These are phyloP conservation scores for Muntiacus muntjak DNA, from an alignment of 2,113 vertebrate species.

Conservation along the genomic window DNA sequence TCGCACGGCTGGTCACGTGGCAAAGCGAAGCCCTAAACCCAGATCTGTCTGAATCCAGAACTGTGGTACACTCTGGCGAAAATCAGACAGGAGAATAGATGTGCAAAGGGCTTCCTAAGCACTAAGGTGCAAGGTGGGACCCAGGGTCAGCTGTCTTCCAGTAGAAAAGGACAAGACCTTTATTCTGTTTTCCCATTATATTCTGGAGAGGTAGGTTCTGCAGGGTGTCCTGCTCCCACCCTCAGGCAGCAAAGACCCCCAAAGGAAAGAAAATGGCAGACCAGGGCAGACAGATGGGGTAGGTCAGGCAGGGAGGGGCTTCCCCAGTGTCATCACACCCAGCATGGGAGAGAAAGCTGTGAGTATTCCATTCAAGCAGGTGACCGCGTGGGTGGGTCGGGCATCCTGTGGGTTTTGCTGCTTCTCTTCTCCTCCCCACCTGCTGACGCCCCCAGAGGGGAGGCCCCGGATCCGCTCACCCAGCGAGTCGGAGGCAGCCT, in stretches of 20 bases:
- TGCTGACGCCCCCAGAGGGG: not conserved
- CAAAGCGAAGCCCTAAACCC: too few relatives aligned
- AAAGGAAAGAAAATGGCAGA: not conserved
- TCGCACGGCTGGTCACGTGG: not conserved
- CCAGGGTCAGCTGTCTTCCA: not conserved
- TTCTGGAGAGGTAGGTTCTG: not conserved
- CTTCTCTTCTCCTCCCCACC: not conserved
- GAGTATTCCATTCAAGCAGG: fast-evolving
- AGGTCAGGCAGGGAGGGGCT: too few relatives aligned
- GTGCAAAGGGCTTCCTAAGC: fast-evolving
- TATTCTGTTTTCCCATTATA: not conserved
- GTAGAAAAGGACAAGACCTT: not conserved
- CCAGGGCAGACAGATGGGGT: not conserved
- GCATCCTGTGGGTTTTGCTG: not conserved
- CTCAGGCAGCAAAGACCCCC: not conserved
- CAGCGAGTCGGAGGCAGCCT: not conserved
- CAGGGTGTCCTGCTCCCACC: not conserved
- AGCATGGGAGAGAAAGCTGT: not conserved
- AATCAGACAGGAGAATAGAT: too few relatives aligned
- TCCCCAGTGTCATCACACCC: too few relatives aligned
- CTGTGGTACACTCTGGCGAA: fast-evolving
- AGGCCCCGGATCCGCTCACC: not conserved
- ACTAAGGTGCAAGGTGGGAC: fast-evolving
- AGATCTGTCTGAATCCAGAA: not conserved
- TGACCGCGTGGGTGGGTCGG: not conserved